Base-by-base conservation (phyloP, 2,888 invertebrate species). In the Apotomis capreana region DNA sequence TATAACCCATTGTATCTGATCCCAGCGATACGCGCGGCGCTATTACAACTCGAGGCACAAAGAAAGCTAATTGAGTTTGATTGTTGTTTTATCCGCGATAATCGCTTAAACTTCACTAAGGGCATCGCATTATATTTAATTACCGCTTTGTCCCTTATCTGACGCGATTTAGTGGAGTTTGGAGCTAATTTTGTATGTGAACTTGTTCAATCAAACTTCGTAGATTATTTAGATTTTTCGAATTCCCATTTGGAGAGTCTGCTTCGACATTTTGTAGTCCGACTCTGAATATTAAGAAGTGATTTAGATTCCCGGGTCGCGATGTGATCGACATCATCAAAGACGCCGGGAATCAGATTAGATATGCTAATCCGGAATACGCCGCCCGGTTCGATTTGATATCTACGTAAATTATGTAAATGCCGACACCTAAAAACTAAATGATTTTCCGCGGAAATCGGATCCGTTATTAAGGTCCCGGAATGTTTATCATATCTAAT, bases 1-100 rank as follows among this genome's bases (percentile, higher is more conserved):
- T 79, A 82, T 63, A 68, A 58, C 67, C 62, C 78, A 78, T 80
- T 80, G 81, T 84, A 84, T 85, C 82, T 81, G 82, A 85, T 84
- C 81, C 78, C 76, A 6, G 80, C 74, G 73, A 79, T 85, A 86
- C 85, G 82, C 77, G 77, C 68, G 68, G 70, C 74, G 55, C 54
- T 59, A 44, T 52, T 52, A 64, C 37, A 13, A n/a, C n/a, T n/a
- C n/a, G n/a, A 15, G 44, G 40, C 46, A 67, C 70, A 67, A 71
- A 71, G 70, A 69, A 63, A 62, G 52, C 72, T 72, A 72, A 72
- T 72, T 72, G 72, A 68, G 62, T 72, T 72, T 72, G 72, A 72
- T 68, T 63, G 68, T 72, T 72, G 59, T 72, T 63, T 72, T 72
- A 68, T 72, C 68, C 40, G 61, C 44, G 15, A 68, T 58, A 40